Evolutionary conservation across 2,888 invertebrate genomes (phyloP).

Genomic region (Nomada fucata): DNA sequence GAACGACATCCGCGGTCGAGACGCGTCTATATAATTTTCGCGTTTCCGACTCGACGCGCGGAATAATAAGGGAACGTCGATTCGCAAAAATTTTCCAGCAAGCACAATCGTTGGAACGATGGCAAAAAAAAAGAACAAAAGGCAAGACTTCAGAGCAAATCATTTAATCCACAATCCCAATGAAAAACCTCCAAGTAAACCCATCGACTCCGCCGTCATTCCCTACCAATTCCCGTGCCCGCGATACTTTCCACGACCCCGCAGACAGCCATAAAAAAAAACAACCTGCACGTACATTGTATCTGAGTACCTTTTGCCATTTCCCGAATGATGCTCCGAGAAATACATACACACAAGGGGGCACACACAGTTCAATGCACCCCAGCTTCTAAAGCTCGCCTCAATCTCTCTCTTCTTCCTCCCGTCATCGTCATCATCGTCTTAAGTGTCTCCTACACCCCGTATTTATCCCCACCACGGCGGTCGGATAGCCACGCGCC

Average conservation of each 20-base stretch:
- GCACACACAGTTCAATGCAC: slow-evolving; percentile 63
- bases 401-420: slow-evolving; percentile 49
- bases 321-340: slow-evolving; percentile 41
- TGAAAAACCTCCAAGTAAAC: background rate
- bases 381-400: slow-evolving; percentile 47
- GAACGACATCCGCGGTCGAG: too few species aligned
- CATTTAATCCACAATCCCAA: background rate
- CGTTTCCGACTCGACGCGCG: too few species aligned
- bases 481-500: slow-evolving; percentile 76
- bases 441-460: slow-evolving; percentile 75
- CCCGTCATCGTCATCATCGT: slow-evolving; percentile 66
- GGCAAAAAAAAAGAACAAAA: too few species aligned
- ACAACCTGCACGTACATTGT: background rate
- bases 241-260: background rate
- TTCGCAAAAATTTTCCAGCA: too few species aligned
- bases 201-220: background rate
- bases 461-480: slow-evolving; percentile 75
- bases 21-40: too few species aligned
- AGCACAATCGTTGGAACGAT: too few species aligned
- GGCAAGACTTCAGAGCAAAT: too few species aligned
- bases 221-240: background rate
- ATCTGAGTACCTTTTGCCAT: slow-evolving; percentile 10
- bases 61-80: too few species aligned
- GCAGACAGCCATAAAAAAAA: slow-evolving; percentile 3
- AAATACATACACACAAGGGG: slow-evolving; percentile 39